Percentiles rank a stretch among this genome's conserved stretches.
Evolutionary conservation across 2,888 invertebrate species (phyloP).

Genomic region (Cryptus viduatorius): DNA sequence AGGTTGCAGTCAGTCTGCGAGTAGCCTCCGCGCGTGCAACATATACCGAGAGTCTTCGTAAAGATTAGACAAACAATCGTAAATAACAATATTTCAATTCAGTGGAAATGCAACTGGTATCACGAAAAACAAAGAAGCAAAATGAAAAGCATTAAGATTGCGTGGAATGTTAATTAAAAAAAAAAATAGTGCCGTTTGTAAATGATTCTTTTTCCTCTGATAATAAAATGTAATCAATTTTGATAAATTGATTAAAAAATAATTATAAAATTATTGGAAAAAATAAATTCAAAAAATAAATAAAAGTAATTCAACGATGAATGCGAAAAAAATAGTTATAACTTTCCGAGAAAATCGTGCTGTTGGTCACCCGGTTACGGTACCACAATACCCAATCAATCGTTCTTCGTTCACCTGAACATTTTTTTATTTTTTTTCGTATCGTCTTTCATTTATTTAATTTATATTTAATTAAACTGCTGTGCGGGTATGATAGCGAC

Average conservation of each 20-base stretch:
- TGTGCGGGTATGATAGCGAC: slow-evolving; percentile 61
- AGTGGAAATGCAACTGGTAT: slow-evolving; percentile 17
- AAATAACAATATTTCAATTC: slow-evolving; percentile 13
- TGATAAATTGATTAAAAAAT: neutral
- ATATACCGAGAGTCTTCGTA: slow-evolving; percentile 30
- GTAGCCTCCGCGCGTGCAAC: slow-evolving; percentile 78
- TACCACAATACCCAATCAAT: neutral
- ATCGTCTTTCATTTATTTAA: slow-evolving; percentile 10
- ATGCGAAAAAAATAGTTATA: slow-evolving; percentile 10
- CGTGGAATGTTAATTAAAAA: neutral
- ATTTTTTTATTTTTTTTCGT: slow-evolving; percentile 8
- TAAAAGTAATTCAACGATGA: slow-evolving; percentile 22
- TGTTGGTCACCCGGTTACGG: neutral
- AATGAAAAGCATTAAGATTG: slow-evolving; percentile 13
- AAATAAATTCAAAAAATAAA: neutral
- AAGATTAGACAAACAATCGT: slow-evolving; percentile 6
- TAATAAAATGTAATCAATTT: neutral
- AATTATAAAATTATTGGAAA: neutral
- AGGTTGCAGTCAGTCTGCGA: slow-evolving; percentile 81
- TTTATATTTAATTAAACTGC: slow-evolving; percentile 7
- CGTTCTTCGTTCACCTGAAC: slow-evolving; percentile 7
- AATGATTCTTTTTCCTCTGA: neutral
- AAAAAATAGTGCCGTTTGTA: neutral
- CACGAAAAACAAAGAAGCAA: neutral
- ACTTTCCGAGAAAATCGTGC: neutral